Evolutionary conservation across 2,113 vertebrate species (phyloP), one percentile per base, ranked within the genome.

Genomic region (Peromyscus polionotus): DNA sequence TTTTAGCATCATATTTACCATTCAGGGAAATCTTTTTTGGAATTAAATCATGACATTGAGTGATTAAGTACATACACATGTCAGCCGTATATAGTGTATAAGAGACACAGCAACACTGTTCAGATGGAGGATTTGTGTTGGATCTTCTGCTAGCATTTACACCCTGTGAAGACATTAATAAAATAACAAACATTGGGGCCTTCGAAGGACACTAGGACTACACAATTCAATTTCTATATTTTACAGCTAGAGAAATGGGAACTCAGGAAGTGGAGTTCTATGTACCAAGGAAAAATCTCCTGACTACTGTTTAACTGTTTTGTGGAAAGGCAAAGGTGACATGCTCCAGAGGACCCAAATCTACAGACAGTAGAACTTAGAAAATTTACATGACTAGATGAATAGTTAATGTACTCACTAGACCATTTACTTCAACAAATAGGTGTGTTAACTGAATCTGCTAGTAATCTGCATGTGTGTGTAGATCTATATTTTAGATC

Each of bases 1-100:
- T 96, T 79, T 95, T 59, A 45, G 31, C 75, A 79, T 94, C 89
- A 36, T 86, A 83, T 83, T 88, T 95, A n/a, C 63, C 76, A 75
- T 89, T 96, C 67, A 93, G 48, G 72, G 22, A 96, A 4, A 59
- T 91, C 97, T 81, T 96, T 95, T 91, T 45, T 95, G 68, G 73
- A 91, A 84, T 94, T 94, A 88, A 81, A 86, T 94, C 59, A 91
- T 86, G 95, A 51, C 54, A 83, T 90, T 88, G 92, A 95, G 51
- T 95, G 88, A 95, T 72, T 93, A 54, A 95, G 22, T 88, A 19
- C 72, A 36, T 65, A 14, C 59, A 59, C 31, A 10, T 77, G 70
- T 91, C 90, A 91, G 5, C 26, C 80, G 1, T 51, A 51, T 87
- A 1, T 65, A 39, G 22, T 75, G 92, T 93, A 65, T 59, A 42